A percentile compares a stretch with the other conserved stretches of the same genome.
Evolutionary conservation across 2,113 vertebrate species (phyloP).

Genomic region (Porphyrio hochstetteri): DNA sequence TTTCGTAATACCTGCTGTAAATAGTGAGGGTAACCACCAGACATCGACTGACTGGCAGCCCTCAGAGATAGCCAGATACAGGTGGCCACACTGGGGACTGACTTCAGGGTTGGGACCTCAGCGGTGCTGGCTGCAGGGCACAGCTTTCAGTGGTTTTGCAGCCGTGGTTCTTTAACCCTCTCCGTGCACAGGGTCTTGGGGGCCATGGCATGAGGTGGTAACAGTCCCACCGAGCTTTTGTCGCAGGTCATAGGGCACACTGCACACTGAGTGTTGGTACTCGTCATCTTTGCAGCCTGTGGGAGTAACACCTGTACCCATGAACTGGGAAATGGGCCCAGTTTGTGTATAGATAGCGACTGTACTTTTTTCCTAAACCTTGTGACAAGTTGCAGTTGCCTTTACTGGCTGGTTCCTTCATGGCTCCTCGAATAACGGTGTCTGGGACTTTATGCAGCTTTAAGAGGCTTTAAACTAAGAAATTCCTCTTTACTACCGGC

Average conservation of each 20-base stretch:
- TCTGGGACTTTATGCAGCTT: conserved; percentile 5
- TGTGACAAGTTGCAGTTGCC: not conserved
- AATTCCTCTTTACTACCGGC: not conserved
- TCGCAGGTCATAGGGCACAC: rapidly evolving
- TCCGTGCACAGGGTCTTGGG: not conserved
- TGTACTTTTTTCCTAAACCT: not conserved
- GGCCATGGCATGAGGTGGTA: not conserved
- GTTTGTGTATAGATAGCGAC: not conserved
- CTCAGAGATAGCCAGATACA: not conserved
- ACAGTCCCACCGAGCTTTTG: not conserved
- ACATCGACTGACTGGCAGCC: not conserved
- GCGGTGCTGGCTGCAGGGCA: rapidly evolving
- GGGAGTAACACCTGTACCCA: not conserved
- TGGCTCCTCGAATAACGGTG: not conserved
- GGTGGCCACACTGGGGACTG: rapidly evolving
- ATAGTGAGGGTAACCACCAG: not conserved
- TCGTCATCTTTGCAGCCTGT: not conserved
- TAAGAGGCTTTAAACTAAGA: conserved; percentile 37
- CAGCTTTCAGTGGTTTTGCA: not conserved
- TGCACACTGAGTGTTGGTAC: not conserved
- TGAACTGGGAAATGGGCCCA: not conserved
- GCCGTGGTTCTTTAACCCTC: not conserved
- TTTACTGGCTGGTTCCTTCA: not conserved
- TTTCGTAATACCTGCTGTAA: conserved; percentile 2
- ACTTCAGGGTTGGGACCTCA: not conserved